These are phyloP conservation scores for Araneus ventricosus DNA, from an alignment of 1,140 invertebrate genomes.

Conservation along the genomic window DNA sequence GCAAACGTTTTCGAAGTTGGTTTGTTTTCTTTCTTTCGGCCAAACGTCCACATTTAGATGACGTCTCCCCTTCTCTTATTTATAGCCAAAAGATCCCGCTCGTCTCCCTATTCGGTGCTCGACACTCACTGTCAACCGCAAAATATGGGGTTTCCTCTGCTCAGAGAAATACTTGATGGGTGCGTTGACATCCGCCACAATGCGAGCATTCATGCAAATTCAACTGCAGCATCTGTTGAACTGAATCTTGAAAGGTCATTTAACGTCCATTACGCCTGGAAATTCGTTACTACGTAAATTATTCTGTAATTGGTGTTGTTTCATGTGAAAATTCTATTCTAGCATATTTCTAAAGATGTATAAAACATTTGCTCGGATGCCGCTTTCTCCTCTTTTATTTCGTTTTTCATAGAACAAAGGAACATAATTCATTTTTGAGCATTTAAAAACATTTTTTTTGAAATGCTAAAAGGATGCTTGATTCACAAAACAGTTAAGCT, in stretches of 20 bases:
- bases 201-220: neutral
- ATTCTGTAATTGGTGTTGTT: too few relatives aligned
- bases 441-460: too few relatives aligned
- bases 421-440: too few relatives aligned
- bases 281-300: neutral
- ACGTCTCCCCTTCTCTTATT: neutral
- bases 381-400: too few relatives aligned
- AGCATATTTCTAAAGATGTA: too few relatives aligned
- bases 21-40: neutral
- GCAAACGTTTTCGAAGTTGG: neutral
- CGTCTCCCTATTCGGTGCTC: neutral
- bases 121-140: constrained; percentile 2
- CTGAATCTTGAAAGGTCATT: neutral
- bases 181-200: neutral
- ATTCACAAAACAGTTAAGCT: too few relatives aligned
- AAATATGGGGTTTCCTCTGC: neutral
- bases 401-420: too few relatives aligned
- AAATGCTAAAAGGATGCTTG: too few relatives aligned
- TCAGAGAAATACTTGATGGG: neutral
- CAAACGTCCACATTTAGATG: neutral
- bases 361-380: too few relatives aligned
- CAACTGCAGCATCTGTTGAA: neutral
- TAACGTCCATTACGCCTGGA: neutral
- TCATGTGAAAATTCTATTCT: too few relatives aligned
- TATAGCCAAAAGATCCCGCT: neutral